phyloP scores from a whole-genome alignment of 2,888 invertebrate species.

The Temnothorax rugatulus region DNA sequence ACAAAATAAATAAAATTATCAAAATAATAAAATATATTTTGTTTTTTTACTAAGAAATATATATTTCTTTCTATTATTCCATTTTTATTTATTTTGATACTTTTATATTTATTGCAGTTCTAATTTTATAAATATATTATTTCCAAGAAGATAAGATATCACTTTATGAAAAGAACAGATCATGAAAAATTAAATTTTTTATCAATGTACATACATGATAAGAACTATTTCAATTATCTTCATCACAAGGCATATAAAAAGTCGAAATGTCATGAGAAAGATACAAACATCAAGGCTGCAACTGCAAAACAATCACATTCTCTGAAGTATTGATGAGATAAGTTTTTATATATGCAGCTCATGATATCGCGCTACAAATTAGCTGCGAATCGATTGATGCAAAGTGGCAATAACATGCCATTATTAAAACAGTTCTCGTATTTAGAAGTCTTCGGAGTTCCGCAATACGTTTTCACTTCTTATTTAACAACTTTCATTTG shows the following conservation, averaged over 20 bases:
- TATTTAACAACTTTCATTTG: slow-evolving; percentile 1
- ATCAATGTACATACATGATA: background rate
- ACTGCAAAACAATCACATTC: slow-evolving; percentile 8
- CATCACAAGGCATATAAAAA: background rate
- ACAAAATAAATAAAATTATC: background rate
- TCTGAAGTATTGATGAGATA: slow-evolving; percentile 40
- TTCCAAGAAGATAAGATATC: background rate
- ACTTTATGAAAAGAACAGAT: background rate
- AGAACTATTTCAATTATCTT: background rate
- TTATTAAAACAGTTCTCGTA: background rate
- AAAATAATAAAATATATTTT: background rate
- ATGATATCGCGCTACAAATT: background rate
- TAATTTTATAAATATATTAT: background rate
- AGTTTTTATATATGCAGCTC: slow-evolving; percentile 10
- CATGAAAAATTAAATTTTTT: background rate
- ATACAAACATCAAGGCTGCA: background rate
- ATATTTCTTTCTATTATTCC: background rate
- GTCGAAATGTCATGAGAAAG: background rate
- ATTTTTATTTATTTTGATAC: background rate
- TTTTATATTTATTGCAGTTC: background rate
- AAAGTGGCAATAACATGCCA: background rate
- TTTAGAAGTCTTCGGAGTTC: background rate
- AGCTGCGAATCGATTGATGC: background rate
- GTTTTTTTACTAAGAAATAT: background rate
- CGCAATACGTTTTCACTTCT: background rate